Evolutionary conservation across 2,797 vertebrate genomes (phyloP), one percentile per base, ranked within the genome.

Genomic region (Gymnodraco acuticeps): DNA sequence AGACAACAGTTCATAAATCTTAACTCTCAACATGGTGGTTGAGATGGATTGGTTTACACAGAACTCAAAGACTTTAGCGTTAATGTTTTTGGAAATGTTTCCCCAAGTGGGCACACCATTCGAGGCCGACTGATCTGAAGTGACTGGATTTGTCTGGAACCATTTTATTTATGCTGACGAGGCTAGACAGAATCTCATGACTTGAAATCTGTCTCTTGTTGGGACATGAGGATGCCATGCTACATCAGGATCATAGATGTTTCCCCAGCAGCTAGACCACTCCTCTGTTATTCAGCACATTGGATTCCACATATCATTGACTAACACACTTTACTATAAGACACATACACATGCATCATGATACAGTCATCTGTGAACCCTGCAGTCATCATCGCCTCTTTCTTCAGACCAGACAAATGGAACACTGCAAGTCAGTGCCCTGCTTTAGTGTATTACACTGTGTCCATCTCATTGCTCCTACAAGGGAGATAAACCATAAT

Each of bases 351-450:
- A 51, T 33, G 51, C 23, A 50, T 70, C 53, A 43, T 45, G 31
- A 59, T 23, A 27, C 4, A 41, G 27, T 71, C 53, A 54, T 64
- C 23, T 1, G 4, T 38, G 41, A 52, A 16, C 72, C 9, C 20
- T 8, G 48, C 20, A 60, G 52, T 41, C 43, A 46, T 51, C 53
- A 56, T 41, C n/a, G 38, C 41, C 53, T 23, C 43, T 10, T 77
- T 63, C 62, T 70, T 68, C 41, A 20, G 13, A 27, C 16, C 20
- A 54, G 46, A 60, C 48, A 77, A 48, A 41, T 68, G 73, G 53
- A 86, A 81, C 80, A 50, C 33, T 66, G 87, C 73, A 80, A 83
- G 82, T 84, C 45, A 54, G 31, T 13, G 50, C 64, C 5, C 31
- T 84, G 50, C 83, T 88, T 47, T 46, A 59, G 59, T 63, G 38